phyloP scores from a whole-genome alignment of 2,797 vertebrate genomes.

The Holocentrus rufus region DNA sequence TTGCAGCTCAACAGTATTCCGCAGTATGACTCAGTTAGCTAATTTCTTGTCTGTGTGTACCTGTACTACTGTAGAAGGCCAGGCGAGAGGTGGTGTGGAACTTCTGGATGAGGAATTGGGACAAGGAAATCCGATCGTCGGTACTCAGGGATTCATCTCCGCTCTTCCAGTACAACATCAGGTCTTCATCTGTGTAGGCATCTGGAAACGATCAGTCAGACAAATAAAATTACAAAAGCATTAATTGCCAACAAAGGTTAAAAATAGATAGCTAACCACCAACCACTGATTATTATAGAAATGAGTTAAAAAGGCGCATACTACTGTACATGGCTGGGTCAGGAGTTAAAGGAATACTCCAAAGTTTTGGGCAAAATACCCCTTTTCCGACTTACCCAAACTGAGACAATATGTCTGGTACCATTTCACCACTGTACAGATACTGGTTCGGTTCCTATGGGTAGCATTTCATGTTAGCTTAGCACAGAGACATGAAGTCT shows the following conservation, averaged over 20 bases:
- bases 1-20: no score
- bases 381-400: no score
- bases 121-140: constrained; percentile 93
- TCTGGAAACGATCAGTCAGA: constrained; percentile 77
- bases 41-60: constrained; percentile 70
- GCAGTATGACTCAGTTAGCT: no score
- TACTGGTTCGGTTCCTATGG: no score
- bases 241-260: background rate
- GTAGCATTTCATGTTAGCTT: no score
- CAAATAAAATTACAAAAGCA: background rate
- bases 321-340: no score
- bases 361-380: no score
- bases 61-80: constrained; percentile 98
- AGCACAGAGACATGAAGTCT: no score
- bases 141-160: constrained; percentile 95
- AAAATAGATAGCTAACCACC: background rate
- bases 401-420: no score
- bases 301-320: no score
- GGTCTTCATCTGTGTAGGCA: constrained; percentile 96
- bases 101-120: constrained; percentile 97
- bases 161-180: constrained; percentile 98
- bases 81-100: constrained; percentile 95
- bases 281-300: background rate
- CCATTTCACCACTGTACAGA: no score
- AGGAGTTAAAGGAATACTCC: no score